phyloP scores from a whole-genome alignment of 2,113 vertebrate species.

The Macheiramphus alcinus region DNA sequence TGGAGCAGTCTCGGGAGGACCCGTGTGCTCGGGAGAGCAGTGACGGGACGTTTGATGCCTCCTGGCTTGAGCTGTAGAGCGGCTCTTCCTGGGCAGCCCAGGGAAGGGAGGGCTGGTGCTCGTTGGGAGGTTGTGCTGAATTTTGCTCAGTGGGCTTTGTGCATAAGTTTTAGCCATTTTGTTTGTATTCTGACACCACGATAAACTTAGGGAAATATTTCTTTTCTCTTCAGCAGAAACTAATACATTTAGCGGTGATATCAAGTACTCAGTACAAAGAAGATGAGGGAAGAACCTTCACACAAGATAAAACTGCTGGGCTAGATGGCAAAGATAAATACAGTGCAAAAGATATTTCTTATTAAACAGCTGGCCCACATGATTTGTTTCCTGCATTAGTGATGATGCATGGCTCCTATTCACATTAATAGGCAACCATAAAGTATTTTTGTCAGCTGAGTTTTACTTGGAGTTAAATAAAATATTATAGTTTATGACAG shows the following conservation, averaged over 20 bases:
- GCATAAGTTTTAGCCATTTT: neutral
- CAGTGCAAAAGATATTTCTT: conserved; percentile 6
- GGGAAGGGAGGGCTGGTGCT: neutral
- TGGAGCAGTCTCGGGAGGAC: neutral
- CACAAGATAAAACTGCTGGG: neutral
- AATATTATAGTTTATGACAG: conserved; percentile 46
- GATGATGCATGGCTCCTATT: conserved; percentile 35
- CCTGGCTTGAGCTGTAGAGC: neutral
- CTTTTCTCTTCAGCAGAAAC: neutral
- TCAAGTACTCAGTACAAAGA: neutral
- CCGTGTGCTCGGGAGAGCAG: neutral
- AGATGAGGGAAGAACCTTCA: neutral
- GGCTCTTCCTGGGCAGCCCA: neutral
- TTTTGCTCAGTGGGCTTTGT: neutral
- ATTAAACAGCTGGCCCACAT: neutral
- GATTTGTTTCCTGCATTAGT: conserved; percentile 34
- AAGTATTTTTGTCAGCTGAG: conserved; percentile 49
- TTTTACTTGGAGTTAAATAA: conserved; percentile 53
- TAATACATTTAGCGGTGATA: neutral
- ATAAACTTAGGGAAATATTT: neutral
- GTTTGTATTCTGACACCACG: neutral
- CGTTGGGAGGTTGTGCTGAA: neutral
- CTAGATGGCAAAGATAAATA: neutral
- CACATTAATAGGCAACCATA: conserved; percentile 43
- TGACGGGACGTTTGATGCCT: rapidly evolving